Percentiles rank a stretch among this genome's conserved stretches.
These are phyloP conservation scores for Candoia aspera DNA, from an alignment of 2,113 vertebrate species.

Conservation along the genomic window DNA sequence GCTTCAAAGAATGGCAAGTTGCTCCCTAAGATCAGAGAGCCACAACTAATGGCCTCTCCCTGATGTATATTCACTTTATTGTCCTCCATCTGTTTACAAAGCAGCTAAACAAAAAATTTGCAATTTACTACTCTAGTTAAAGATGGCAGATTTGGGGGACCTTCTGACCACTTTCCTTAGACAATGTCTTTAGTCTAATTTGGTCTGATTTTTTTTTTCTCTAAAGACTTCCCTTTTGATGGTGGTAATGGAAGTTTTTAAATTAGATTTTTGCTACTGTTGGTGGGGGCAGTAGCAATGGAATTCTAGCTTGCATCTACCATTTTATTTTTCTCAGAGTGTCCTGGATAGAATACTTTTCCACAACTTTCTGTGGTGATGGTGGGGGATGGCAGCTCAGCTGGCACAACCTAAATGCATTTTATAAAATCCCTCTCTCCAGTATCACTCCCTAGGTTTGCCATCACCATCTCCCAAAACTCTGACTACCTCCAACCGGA, in stretches of 20 bases:
- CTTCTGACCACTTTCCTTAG: not conserved
- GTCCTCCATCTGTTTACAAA: not conserved
- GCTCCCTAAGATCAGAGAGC: not conserved
- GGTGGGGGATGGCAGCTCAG: not conserved
- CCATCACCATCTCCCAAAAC: not conserved
- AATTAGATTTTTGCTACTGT: not conserved
- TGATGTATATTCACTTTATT: not conserved
- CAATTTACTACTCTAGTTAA: not conserved
- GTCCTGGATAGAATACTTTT: not conserved
- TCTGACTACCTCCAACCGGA: not conserved
- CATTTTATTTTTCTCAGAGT: not conserved
- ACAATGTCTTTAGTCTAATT: not conserved
- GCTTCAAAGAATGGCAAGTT: conserved; percentile 5
- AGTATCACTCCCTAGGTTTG: not conserved
- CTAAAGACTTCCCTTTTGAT: not conserved
- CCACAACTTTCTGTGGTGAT: not conserved
- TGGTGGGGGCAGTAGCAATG: not conserved
- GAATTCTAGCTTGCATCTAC: not conserved
- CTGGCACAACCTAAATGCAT: not conserved
- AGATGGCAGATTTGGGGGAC: not conserved
- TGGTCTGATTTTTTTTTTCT: not conserved
- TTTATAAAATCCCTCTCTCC: not conserved
- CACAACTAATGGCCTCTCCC: not conserved
- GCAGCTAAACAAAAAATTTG: not conserved
- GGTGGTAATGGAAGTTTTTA: not conserved